These are phyloP conservation scores for Drosophila macrospina DNA, from an alignment of 2,888 invertebrate species.

Conservation along the genomic window DNA sequence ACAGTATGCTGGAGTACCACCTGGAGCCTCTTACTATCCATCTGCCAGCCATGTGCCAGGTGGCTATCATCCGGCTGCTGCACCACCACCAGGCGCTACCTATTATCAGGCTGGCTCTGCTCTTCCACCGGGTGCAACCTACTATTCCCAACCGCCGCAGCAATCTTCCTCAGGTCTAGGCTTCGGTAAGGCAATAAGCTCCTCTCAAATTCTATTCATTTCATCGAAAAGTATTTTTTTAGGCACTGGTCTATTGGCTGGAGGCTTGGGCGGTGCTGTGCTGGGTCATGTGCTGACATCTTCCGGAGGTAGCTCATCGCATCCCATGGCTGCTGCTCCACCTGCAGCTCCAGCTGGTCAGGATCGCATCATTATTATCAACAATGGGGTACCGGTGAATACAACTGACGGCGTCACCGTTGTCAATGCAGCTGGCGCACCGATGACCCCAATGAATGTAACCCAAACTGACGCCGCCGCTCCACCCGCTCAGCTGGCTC, in stretches of 20 bases:
- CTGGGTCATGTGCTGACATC: slow-evolving; percentile 84
- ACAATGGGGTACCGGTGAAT: slow-evolving; percentile 82
- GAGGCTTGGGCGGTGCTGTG: slow-evolving; percentile 84
- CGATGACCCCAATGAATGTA: slow-evolving; percentile 41
- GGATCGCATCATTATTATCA: slow-evolving; percentile 84
- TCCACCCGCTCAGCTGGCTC: slow-evolving; percentile 55
- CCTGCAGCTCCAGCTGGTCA: slow-evolving; percentile 63
- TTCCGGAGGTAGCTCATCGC: slow-evolving; percentile 71
- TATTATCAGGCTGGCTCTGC: slow-evolving; percentile 71
- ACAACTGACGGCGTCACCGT: slow-evolving; percentile 69
- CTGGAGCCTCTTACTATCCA: slow-evolving; percentile 69
- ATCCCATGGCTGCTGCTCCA: slow-evolving; percentile 67
- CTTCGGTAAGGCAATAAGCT: slow-evolving; percentile 74
- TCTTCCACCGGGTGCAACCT: slow-evolving; percentile 77
- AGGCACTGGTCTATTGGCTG: slow-evolving; percentile 84
- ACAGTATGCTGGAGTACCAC: slow-evolving; percentile 64
- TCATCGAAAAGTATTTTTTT: neutral
- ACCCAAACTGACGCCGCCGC: slow-evolving; percentile 51
- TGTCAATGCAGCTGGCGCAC: slow-evolving; percentile 75
- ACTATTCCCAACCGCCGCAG: slow-evolving; percentile 78
- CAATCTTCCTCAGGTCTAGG: slow-evolving; percentile 83
- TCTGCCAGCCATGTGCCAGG: slow-evolving; percentile 57
- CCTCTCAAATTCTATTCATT: neutral
- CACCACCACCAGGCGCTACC: slow-evolving; percentile 77
- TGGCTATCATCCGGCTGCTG: slow-evolving; percentile 25